phyloP scores from a whole-genome alignment of 2,888 invertebrate species.

The Aquatica leii region DNA sequence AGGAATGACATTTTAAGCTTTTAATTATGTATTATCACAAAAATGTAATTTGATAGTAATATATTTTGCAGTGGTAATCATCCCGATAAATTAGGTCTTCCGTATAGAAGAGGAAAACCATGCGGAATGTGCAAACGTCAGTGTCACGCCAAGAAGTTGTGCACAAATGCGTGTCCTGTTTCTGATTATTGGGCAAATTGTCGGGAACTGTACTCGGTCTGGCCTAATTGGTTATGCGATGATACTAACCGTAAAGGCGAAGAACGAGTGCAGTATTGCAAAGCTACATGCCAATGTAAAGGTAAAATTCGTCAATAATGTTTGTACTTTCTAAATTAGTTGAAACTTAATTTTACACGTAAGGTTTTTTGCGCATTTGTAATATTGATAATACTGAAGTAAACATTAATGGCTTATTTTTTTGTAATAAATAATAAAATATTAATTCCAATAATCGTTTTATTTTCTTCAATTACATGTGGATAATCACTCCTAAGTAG shows the following conservation, averaged over 20 bases:
- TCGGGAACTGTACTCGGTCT: conserved; percentile 66
- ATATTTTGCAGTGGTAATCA: conserved; percentile 75
- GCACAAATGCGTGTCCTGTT: conserved; percentile 75
- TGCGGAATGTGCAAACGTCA: conserved; percentile 72
- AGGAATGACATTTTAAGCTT: too few species aligned
- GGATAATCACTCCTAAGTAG: too few species aligned
- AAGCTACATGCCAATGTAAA: conserved; percentile 77
- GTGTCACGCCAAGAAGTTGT: conserved; percentile 72
- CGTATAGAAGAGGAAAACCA: conserved; percentile 72
- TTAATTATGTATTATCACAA: neutral
- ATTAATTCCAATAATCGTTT: too few species aligned
- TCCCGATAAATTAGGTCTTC: conserved; percentile 67
- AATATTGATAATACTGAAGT: too few species aligned
- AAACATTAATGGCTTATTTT: too few species aligned
- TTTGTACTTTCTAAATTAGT: too few species aligned
- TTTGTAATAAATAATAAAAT: too few species aligned
- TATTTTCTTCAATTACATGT: too few species aligned
- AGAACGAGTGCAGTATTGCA: conserved; percentile 67
- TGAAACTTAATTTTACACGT: too few species aligned
- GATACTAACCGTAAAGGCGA: conserved; percentile 65
- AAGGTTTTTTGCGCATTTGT: too few species aligned
- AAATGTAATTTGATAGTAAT: conserved; percentile 15
- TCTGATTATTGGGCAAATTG: conserved; percentile 80
- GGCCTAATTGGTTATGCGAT: conserved; percentile 69
- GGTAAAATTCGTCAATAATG: conserved; percentile 62